Conservation (phyloP, 2,888 invertebrate genomes). For the Euclidia mi region DNA sequence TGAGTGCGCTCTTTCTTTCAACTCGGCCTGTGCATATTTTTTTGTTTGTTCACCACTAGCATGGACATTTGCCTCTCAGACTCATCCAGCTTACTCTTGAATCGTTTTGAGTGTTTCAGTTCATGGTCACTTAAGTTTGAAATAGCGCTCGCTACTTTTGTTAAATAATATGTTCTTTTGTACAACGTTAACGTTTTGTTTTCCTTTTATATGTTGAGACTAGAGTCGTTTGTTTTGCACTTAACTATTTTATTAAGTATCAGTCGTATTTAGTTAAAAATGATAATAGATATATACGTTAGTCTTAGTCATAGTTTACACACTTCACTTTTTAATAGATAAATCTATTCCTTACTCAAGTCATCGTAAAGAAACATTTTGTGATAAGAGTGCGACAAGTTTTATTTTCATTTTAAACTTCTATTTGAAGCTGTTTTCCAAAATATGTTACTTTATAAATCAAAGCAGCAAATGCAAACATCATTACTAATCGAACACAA, state of each 20-base stretch:
- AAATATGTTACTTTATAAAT: too few species aligned
- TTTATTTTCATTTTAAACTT: too few species aligned
- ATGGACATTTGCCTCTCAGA: conserved; percentile 78
- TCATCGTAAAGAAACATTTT: too few species aligned
- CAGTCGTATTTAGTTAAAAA: too few species aligned
- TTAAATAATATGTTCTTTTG: conserved; percentile 49
- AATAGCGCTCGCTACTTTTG: conserved; percentile 54
- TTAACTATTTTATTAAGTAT: too few species aligned
- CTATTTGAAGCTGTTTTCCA: too few species aligned
- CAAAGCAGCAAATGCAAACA: conserved; percentile 3
- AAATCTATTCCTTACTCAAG: too few species aligned
- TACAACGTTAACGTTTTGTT: conserved; percentile 15
- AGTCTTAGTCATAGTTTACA: too few species aligned
- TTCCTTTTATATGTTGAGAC: not conserved
- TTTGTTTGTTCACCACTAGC: conserved; percentile 76
- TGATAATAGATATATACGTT: too few species aligned
- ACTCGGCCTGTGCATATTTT: conserved; percentile 71
- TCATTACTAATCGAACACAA: conserved; percentile 40
- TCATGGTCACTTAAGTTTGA: conserved; percentile 67
- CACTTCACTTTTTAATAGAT: too few species aligned
- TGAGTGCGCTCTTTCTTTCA: conserved; percentile 80
- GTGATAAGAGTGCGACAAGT: too few species aligned
- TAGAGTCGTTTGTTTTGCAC: not conserved
- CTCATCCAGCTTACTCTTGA: conserved; percentile 65
- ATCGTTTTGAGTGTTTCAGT: conserved; percentile 61